A percentile compares a stretch with the other conserved stretches of the same genome.
Evolutionary conservation across 2,113 vertebrate species (phyloP).

Genomic region (Gymnobelideus leadbeateri): DNA sequence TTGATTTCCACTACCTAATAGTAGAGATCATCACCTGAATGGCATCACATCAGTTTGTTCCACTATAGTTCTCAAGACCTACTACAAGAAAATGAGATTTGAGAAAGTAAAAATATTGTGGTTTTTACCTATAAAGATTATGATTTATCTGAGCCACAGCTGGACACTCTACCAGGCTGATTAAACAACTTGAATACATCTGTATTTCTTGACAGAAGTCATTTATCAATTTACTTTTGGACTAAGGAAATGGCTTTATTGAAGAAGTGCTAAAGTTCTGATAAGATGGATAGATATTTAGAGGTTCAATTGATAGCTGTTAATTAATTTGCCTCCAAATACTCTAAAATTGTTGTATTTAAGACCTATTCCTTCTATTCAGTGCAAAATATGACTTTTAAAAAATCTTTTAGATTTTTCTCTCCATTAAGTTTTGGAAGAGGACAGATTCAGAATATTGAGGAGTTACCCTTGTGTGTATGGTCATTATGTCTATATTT

Average conservation of each 20-base stretch:
- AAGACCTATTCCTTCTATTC: constrained; percentile 24
- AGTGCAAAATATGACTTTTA: background rate
- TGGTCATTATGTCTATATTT: constrained; percentile 3
- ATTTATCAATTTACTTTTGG: constrained; percentile 21
- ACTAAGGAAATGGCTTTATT: constrained; percentile 1
- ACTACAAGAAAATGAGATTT: rapidly evolving
- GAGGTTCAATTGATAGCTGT: background rate
- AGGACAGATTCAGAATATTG: constrained; percentile 17
- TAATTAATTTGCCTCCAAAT: constrained; percentile 26
- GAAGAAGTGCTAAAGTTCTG: constrained; percentile 7
- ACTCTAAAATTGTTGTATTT: background rate
- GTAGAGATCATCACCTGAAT: background rate
- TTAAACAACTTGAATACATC: background rate
- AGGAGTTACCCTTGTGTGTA: background rate
- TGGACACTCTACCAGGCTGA: background rate
- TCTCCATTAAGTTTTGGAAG: constrained; percentile 7
- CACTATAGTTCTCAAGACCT: too few species aligned
- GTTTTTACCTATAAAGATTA: background rate
- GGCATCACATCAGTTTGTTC: background rate
- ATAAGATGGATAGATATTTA: background rate
- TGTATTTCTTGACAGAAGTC: constrained; percentile 10
- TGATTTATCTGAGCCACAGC: background rate
- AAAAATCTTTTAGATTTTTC: background rate
- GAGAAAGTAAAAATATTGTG: background rate
- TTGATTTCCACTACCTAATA: background rate